Evolutionary conservation across 1,140 invertebrate species (phyloP), one percentile per base, ranked within the genome.

Genomic region (Drosophila lacertosa): DNA sequence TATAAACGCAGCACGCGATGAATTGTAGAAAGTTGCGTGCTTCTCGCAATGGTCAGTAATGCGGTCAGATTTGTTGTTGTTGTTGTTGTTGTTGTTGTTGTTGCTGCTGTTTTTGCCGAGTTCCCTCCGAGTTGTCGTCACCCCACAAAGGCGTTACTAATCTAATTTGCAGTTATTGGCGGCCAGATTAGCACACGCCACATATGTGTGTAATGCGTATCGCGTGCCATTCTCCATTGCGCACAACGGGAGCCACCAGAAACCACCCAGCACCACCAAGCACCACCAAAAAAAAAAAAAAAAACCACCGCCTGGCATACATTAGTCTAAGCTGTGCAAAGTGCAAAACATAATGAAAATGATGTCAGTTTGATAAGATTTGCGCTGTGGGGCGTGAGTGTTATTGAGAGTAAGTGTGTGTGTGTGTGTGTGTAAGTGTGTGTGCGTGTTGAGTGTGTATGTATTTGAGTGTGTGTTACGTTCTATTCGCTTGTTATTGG

Each of bases 91-190:
- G 15, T 16, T 59, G 22, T 22, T 45, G 10, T 24, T 47, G 11
- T 20, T 33, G 22, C n/a, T n/a, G n/a, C n/a, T n/a, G n/a, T n/a
- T n/a, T n/a, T n/a, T n/a, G n/a, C n/a, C n/a, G n/a, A n/a, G n/a
- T n/a, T n/a, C n/a, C n/a, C n/a, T n/a, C n/a, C n/a, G n/a, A n/a
- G n/a, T n/a, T n/a, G n/a, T 29, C 7, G n/a, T 4, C 45, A 40
- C 57, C 32, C 60, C 55, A 60, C 15, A 39, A 45, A 68, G 65
- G 71, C 79, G 77, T 86, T 64, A 47, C 81, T 86, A 86, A 86
- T 86, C 77, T 86, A 88, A 86, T 86, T 86, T 86, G 81, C 81
- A 77, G 82, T 86, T 86, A 88, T 86, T 88, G 81, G 81, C 48
- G 62, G 40, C 69, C 50, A 86, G 81, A 86, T 86, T 81, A 88